Evolutionary conservation across 2,797 vertebrate species (phyloP), one percentile per base, ranked within the genome.

Genomic region (Sus cebifrons): DNA sequence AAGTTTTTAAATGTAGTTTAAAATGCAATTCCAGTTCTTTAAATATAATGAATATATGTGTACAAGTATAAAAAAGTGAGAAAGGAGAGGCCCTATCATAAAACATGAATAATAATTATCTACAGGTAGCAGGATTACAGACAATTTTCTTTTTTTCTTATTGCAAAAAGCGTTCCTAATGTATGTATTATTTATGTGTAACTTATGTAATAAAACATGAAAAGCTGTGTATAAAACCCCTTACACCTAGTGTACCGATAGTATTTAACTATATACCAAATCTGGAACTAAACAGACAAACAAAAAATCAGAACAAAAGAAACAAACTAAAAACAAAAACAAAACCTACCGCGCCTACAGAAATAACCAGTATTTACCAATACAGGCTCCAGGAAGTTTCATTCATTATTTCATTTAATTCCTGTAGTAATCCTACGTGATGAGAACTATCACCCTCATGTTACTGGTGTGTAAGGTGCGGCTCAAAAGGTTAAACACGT

Each of bases 81-180:
- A 89, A 81, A 91, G 8, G 21, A 64, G 29, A 89, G 44, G 16
- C 2, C 14, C 40, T 79, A 62, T 17, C 71, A n/a, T 40, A 32
- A 92, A 89, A 77, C 65, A 27, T 84, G 16, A 83, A 78, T 52
- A 54, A 75, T 29, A 70, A 77, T 75, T 67, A 74, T 12, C 21
- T 93, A 65, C 14, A 36, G 16, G 60, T 40, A 64, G 70, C 36
- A 84, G 29, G 10, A 91, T 85, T 81, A 49, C 44, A 49, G 36
- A 84, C 20, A 74, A 84, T 36, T 65, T 65, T 32, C 40, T 14
- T 82, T 79, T 49, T 89, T 78, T 91, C 36, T 84, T 84, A 71
- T 62, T 81, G 44, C 21, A 75, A 90, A 93, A 65, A 88, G 70
- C 27, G 27, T 44, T 96, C 75, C 60, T 93, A 88, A 75, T 29